Percentiles rank a stretch among this genome's conserved stretches.
Evolutionary conservation across 2,888 invertebrate genomes (phyloP).

Genomic region (Didymodactylos carnosus): DNA sequence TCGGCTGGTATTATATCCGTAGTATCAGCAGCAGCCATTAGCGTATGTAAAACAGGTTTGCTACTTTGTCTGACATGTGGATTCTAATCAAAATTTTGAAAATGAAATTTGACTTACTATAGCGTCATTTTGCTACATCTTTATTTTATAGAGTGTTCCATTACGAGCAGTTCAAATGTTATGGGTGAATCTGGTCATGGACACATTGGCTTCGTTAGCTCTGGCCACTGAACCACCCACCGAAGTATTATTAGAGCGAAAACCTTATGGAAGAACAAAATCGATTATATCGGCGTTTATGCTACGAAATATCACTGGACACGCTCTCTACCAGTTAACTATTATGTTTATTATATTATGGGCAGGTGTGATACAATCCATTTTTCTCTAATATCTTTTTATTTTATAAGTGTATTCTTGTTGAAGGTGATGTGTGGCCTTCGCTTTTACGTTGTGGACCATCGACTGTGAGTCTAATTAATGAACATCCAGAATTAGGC

Average conservation of each 20-base stretch:
- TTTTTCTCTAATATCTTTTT: too few relatives aligned
- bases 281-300: constrained; percentile 88
- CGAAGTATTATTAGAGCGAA: constrained; percentile 70
- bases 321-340: constrained; percentile 79
- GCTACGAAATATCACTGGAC: constrained; percentile 97
- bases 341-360: constrained; percentile 83
- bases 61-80: background rate
- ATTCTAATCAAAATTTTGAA: background rate
- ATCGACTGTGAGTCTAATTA: background rate
- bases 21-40: constrained; percentile 83
- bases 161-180: constrained; percentile 98
- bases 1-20: constrained; percentile 97
- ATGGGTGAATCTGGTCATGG: constrained; percentile 98
- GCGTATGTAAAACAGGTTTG: constrained; percentile 23
- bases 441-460: too few relatives aligned
- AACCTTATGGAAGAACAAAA: constrained; percentile 92
- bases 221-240: constrained; percentile 91
- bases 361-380: constrained; percentile 62
- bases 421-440: too few relatives aligned
- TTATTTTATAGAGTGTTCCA: constrained; percentile 37
- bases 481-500: background rate
- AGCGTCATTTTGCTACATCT: background rate
- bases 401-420: too few relatives aligned
- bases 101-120: background rate
- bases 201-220: constrained; percentile 86